phyloP scores from a whole-genome alignment of 2,888 invertebrate species.

The Melanophora roralis region DNA sequence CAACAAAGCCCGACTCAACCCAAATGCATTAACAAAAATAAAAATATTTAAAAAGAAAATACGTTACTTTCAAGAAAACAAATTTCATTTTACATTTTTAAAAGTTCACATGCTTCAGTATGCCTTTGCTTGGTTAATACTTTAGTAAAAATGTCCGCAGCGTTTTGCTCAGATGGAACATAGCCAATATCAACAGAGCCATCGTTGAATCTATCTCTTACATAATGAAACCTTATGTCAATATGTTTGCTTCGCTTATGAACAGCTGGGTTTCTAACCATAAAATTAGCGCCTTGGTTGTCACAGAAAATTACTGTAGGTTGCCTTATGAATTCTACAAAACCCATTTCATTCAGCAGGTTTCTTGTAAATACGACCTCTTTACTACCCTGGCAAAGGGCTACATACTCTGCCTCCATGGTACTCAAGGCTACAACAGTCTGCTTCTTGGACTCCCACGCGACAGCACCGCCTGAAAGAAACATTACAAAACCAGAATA shows the following conservation, averaged over 20 bases:
- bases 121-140: constrained; percentile 30
- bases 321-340: constrained; percentile 18
- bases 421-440: constrained; percentile 47
- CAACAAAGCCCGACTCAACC: too few relatives aligned
- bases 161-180: constrained; percentile 48
- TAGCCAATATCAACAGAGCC: constrained; percentile 33
- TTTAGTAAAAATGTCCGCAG: constrained; percentile 45
- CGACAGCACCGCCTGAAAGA: too few relatives aligned
- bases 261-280: too few relatives aligned
- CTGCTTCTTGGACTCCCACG: constrained; percentile 61
- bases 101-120: too few relatives aligned
- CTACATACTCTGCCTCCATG: constrained; percentile 59
- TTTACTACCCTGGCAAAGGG: constrained; percentile 40
- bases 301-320: constrained; percentile 35
- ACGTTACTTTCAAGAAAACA: too few relatives aligned
- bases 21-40: too few relatives aligned
- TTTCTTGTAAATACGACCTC: constrained; percentile 39
- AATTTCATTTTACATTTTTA: too few relatives aligned
- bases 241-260: constrained; percentile 47
- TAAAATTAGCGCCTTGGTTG: too few relatives aligned
- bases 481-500: too few relatives aligned
- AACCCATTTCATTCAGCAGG: constrained; percentile 33
- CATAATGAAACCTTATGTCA: constrained; percentile 32
- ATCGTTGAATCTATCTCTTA: too few relatives aligned
- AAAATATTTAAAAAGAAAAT: too few relatives aligned